Evolutionary conservation across 2,888 invertebrate genomes (phyloP).

Genomic region (Andrena camellia): DNA sequence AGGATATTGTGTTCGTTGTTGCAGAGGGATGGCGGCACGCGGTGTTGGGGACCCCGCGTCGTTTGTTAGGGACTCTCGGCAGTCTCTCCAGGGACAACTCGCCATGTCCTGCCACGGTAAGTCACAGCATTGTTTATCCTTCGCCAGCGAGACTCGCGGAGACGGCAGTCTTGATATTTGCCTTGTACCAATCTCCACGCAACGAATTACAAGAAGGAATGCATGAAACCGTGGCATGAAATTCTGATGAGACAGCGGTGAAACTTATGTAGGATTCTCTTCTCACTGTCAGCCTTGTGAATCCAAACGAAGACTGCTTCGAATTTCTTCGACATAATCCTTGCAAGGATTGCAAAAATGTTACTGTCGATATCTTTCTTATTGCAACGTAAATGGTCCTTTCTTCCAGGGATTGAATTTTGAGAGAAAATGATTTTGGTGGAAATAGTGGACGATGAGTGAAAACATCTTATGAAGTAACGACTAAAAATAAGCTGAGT

Average conservation of each 20-base stretch:
- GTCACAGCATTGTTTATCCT: constrained; percentile 61
- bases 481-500: too few species aligned
- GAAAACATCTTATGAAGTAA: too few species aligned
- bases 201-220: background rate
- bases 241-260: too few species aligned
- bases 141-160: constrained; percentile 30
- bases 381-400: too few species aligned
- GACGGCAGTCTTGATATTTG: background rate
- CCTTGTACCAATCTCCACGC: background rate
- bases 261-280: background rate
- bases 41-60: constrained; percentile 83
- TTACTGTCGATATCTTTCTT: too few species aligned
- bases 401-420: too few species aligned
- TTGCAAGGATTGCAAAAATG: too few species aligned
- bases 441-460: too few species aligned
- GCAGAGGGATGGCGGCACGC: constrained; percentile 85
- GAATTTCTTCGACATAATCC: too few species aligned
- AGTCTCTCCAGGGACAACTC: constrained; percentile 84
- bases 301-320: too few species aligned
- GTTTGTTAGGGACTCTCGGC: constrained; percentile 82
- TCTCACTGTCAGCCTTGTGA: too few species aligned
- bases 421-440: too few species aligned
- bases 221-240: background rate
- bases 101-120: constrained; percentile 80
- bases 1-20: constrained; percentile 69